Percentiles rank a stretch among this genome's conserved stretches.
Conservation (phyloP, 1,140 invertebrate species). For the Aethina tumida region DNA sequence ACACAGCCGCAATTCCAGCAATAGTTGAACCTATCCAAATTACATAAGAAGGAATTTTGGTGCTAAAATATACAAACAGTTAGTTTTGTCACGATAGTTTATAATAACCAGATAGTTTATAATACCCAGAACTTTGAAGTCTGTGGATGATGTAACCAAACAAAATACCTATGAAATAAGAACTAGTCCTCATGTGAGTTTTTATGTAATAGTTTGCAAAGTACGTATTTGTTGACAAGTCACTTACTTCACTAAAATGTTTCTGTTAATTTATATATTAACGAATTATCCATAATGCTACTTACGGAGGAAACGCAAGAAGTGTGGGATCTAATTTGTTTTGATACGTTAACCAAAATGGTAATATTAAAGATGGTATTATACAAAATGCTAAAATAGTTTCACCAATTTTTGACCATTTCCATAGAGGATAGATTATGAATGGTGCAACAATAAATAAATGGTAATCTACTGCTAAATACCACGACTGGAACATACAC, state of each 20-base stretch:
- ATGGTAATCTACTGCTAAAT: conserved; percentile 79
- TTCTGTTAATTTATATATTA: neutral
- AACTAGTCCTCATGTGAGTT: conserved; percentile 57
- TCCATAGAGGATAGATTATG: conserved; percentile 60
- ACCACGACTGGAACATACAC: conserved; percentile 90
- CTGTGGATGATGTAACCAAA: conserved; percentile 52
- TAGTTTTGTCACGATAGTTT: no score
- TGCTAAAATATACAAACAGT: conserved; percentile 32
- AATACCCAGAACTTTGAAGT: conserved; percentile 48
- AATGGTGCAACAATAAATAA: conserved; percentile 69
- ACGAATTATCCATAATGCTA: conserved; percentile 12
- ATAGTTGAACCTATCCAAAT: conserved; percentile 48
- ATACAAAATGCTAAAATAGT: conserved; percentile 42
- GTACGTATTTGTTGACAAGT: conserved; percentile 49
- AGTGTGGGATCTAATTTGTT: conserved; percentile 53
- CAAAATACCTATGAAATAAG: conserved; percentile 53
- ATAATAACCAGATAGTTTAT: no score
- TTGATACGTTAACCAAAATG: conserved; percentile 49
- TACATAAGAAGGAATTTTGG: conserved; percentile 38
- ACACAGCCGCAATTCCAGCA: conserved; percentile 41
- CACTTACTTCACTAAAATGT: conserved; percentile 48
- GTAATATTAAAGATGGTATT: conserved; percentile 46
- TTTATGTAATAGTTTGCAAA: conserved; percentile 55
- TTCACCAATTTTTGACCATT: conserved; percentile 50
- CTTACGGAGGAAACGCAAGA: conserved; percentile 54